These are phyloP conservation scores for Muscicapa comitata DNA, from an alignment of 2,797 vertebrate genomes.

Conservation along the genomic window DNA sequence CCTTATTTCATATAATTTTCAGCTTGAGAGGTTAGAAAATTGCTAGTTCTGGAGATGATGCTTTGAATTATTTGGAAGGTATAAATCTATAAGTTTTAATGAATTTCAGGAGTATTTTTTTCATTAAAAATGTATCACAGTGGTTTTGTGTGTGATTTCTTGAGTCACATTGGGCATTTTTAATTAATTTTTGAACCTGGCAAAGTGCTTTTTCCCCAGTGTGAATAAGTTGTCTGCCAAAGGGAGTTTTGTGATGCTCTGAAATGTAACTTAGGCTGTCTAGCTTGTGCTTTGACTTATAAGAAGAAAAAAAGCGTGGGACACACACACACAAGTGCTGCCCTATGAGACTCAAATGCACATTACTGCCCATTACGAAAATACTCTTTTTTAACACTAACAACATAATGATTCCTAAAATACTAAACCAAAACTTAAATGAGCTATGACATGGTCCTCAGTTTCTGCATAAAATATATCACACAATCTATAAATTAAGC, in stretches of 20 bases:
- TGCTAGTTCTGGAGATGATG: constrained; percentile 1
- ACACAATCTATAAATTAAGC: background rate
- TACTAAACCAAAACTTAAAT: background rate
- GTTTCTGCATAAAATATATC: background rate
- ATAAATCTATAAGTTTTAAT: constrained; percentile 18
- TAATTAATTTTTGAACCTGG: constrained; percentile 24
- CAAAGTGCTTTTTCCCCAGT: background rate
- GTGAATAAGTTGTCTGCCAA: constrained; percentile 11
- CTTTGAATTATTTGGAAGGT: constrained; percentile 48
- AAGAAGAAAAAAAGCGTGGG: background rate
- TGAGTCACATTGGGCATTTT: background rate
- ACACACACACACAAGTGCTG: accelerated
- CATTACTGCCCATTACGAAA: background rate
- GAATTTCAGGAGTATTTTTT: constrained; percentile 17
- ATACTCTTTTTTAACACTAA: background rate
- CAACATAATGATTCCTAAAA: background rate
- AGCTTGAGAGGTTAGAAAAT: background rate
- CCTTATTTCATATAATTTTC: constrained; percentile 45
- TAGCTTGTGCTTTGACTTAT: background rate
- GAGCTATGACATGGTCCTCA: background rate
- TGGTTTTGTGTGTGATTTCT: constrained; percentile 8
- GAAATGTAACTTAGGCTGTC: background rate
- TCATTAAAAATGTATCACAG: constrained; percentile 31
- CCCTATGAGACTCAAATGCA: background rate
- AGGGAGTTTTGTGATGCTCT: background rate